These are phyloP conservation scores for Phoeniculus purpureus DNA, from an alignment of 2,797 vertebrate species.

Conservation along the genomic window DNA sequence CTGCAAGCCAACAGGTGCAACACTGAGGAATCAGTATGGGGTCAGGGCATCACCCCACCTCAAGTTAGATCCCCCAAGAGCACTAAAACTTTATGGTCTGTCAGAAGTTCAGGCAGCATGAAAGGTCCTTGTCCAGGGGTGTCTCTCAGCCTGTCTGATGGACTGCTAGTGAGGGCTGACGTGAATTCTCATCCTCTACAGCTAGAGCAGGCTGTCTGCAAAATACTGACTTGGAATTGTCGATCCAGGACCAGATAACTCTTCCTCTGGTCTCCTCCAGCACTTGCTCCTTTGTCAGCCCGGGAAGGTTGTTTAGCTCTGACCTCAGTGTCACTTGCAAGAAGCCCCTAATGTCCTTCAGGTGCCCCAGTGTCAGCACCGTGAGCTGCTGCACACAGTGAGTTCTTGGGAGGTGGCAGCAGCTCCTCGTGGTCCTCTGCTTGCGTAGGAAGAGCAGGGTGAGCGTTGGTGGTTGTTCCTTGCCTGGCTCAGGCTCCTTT, in stretches of 20 bases:
- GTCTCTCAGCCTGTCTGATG: rapidly evolving
- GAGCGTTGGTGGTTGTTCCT: neutral
- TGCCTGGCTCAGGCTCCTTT: neutral
- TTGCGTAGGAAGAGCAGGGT: neutral
- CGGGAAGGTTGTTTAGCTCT: neutral
- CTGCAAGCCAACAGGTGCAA: neutral
- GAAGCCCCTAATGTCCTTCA: neutral
- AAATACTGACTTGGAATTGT: neutral
- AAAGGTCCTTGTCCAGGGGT: neutral
- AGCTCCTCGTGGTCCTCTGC: neutral
- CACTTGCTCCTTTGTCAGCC: neutral
- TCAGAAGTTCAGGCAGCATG: neutral
- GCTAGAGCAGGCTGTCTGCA: neutral
- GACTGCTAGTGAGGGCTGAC: neutral
- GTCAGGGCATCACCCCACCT: neutral
- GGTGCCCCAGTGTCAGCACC: neutral
- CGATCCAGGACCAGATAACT: neutral
- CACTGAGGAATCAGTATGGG: neutral
- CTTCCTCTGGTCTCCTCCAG: neutral
- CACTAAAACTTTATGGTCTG: rapidly evolving
- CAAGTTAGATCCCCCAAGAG: neutral
- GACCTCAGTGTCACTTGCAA: neutral
- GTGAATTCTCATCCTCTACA: neutral
- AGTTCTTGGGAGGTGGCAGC: neutral
- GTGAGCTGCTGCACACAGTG: neutral